Percentiles rank a stretch among this genome's conserved stretches.
These are phyloP conservation scores for Cepaea nemoralis DNA, from an alignment of 1,140 invertebrate species.

Conservation along the genomic window DNA sequence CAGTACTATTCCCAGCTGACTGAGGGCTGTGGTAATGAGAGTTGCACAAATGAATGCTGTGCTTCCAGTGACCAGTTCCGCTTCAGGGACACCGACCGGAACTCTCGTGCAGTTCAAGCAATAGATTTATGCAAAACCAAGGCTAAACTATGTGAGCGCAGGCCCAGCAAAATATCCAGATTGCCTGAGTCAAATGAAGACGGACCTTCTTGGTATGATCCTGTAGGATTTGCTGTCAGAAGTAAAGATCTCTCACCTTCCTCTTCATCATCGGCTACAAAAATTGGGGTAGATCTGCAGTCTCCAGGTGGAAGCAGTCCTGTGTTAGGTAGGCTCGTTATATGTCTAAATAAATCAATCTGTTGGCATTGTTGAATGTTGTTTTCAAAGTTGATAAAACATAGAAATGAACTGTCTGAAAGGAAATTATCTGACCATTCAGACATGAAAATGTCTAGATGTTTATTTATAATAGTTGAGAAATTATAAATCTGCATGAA, in stretches of 20 bases:
- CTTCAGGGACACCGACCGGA: slow-evolving; percentile 68
- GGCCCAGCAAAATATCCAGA: slow-evolving; percentile 55
- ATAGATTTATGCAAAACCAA: slow-evolving; percentile 88
- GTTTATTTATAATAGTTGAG: too few species aligned
- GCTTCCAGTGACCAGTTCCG: slow-evolving; percentile 79
- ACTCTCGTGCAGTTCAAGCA: slow-evolving; percentile 89
- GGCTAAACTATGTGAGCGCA: slow-evolving; percentile 73
- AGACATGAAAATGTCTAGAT: too few species aligned
- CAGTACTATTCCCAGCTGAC: slow-evolving; percentile 92
- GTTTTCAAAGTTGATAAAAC: too few species aligned
- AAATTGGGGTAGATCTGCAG: background rate
- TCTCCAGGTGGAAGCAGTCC: background rate
- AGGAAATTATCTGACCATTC: too few species aligned
- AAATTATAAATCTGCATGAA: too few species aligned
- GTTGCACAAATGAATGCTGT: slow-evolving; percentile 88
- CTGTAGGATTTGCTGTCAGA: slow-evolving; percentile 15
- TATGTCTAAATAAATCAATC: too few species aligned
- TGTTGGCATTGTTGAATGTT: too few species aligned
- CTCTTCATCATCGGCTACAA: background rate
- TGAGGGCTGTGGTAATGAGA: slow-evolving; percentile 88
- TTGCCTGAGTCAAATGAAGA: slow-evolving; percentile 43
- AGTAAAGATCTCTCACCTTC: slow-evolving; percentile 25
- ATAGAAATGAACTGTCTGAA: too few species aligned
- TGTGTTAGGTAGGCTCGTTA: slow-evolving; percentile 21
- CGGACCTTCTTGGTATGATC: background rate